Conservation (phyloP, 2,888 invertebrate genomes). For the Chelonus formosanus region DNA sequence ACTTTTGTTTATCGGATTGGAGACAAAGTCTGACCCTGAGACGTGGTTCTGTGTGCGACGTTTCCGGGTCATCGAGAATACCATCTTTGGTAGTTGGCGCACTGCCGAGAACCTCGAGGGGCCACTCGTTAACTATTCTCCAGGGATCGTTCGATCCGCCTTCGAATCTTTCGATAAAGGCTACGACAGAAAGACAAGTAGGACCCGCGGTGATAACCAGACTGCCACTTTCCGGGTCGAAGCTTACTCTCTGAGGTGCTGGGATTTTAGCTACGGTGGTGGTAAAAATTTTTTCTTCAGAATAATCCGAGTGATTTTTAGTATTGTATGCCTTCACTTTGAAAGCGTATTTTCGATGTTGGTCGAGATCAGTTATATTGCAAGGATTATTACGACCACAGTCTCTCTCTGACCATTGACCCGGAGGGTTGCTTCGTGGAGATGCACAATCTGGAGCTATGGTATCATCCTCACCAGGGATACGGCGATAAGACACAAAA, state of each 20-base stretch:
- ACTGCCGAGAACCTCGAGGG: constrained; percentile 76
- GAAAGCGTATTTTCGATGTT: constrained; percentile 86
- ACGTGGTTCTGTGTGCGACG: constrained; percentile 69
- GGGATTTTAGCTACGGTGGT: constrained; percentile 88
- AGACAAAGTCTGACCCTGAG: constrained; percentile 85
- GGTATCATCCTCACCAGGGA: constrained; percentile 71
- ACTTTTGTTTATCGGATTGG: constrained; percentile 80
- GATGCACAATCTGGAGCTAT: constrained; percentile 72
- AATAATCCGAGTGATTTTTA: constrained; percentile 86
- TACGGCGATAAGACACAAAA: constrained; percentile 82
- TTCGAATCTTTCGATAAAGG: constrained; percentile 77
- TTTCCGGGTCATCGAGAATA: constrained; percentile 72
- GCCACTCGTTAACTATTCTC: constrained; percentile 79
- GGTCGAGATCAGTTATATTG: constrained; percentile 85
- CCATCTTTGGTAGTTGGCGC: constrained; percentile 77
- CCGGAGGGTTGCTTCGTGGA: constrained; percentile 67
- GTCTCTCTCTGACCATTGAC: constrained; percentile 84
- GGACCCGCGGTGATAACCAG: constrained; percentile 82
- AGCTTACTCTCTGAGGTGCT: constrained; percentile 81
- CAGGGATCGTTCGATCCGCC: constrained; percentile 69
- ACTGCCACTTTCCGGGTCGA: constrained; percentile 79
- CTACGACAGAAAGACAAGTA: constrained; percentile 81
- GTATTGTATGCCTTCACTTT: constrained; percentile 90
- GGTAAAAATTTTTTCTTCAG: constrained; percentile 81
- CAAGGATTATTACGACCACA: constrained; percentile 88